phyloP scores from a whole-genome alignment of 1,140 invertebrate genomes.

The Sinella curviseta region DNA sequence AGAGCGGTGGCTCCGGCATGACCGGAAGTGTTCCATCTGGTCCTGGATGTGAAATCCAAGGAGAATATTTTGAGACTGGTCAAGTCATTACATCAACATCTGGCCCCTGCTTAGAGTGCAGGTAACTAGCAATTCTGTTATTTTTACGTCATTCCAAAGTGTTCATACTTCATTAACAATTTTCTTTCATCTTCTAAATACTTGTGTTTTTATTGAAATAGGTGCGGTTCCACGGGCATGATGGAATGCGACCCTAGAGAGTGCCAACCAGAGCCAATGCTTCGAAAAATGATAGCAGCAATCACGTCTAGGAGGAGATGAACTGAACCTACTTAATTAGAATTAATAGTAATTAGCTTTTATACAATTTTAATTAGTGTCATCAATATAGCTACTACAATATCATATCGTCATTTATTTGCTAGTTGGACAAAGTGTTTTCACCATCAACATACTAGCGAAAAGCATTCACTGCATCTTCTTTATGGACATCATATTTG shows the following conservation, averaged over 20 bases:
- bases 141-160: too few relatives aligned
- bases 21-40: constrained; percentile 62
- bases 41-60: constrained; percentile 80
- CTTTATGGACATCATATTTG: too few relatives aligned
- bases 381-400: too few relatives aligned
- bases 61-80: constrained; percentile 77
- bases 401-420: too few relatives aligned
- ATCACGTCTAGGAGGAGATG: constrained; percentile 44
- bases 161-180: too few relatives aligned
- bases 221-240: constrained; percentile 82
- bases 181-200: too few relatives aligned
- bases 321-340: constrained; percentile 19
- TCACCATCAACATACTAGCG: too few relatives aligned
- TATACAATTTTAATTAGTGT: background rate
- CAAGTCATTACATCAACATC: constrained; percentile 78
- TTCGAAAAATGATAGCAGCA: constrained; percentile 81
- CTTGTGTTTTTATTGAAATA: too few relatives aligned
- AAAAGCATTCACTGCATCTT: too few relatives aligned
- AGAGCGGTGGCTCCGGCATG: constrained; percentile 6
- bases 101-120: constrained; percentile 87
- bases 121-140: constrained; percentile 65
- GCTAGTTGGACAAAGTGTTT: too few relatives aligned
- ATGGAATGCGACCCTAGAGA: constrained; percentile 89
- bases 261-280: constrained; percentile 82
- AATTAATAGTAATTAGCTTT: background rate